Conservation (phyloP, 2,113 vertebrate species). For the Corynorhinus townsendii region DNA sequence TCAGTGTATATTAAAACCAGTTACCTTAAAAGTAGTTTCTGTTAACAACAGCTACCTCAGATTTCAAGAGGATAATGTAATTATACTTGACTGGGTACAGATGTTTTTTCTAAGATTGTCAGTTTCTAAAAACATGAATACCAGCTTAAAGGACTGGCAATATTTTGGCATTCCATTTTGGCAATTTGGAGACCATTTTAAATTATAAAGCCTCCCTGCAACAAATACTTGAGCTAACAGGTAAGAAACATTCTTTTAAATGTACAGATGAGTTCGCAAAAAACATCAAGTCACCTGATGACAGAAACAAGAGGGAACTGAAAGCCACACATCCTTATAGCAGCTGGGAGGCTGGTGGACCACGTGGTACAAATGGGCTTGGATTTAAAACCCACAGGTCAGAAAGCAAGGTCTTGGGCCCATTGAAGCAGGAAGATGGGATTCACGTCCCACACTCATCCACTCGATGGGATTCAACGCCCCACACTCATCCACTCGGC, state of each 20-base stretch:
- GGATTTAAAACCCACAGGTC: not conserved
- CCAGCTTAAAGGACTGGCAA: not conserved
- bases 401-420: not conserved
- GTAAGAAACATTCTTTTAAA: not conserved
- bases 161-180: conserved; percentile 19
- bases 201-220: not conserved
- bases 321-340: not conserved
- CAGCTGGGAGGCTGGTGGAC: not conserved
- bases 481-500: not conserved
- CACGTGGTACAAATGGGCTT: not conserved
- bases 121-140: conserved; percentile 35
- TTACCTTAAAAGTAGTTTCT: conserved; percentile 2
- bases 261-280: not conserved
- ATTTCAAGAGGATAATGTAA: not conserved
- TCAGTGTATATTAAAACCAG: not conserved
- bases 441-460: not conserved
- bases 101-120: not conserved
- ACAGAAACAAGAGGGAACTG: not conserved
- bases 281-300: not conserved
- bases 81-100: not conserved
- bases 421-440: not conserved
- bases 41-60: not conserved
- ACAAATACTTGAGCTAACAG: not conserved
- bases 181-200: not conserved
- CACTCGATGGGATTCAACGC: no score